Evolutionary conservation across 2,113 vertebrate species (phyloP).

Genomic region (Desmodus rotundus): DNA sequence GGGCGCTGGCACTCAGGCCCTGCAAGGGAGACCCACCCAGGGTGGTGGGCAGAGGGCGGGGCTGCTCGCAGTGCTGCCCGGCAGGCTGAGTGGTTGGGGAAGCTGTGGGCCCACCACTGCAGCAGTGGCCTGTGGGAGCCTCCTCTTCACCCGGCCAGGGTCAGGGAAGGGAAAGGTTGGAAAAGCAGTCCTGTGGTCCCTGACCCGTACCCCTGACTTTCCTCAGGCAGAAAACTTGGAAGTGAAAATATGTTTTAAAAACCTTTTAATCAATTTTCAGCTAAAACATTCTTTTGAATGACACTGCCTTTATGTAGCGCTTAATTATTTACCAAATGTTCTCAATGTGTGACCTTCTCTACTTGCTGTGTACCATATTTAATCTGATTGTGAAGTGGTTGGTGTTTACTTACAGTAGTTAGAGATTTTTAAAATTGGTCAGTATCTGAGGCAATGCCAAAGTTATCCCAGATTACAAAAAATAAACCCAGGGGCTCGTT

Average conservation of each 20-base stretch:
- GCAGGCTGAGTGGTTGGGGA: too few relatives aligned
- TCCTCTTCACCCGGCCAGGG: neutral
- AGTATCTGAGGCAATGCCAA: neutral
- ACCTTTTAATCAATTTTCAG: neutral
- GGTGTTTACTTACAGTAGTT: neutral
- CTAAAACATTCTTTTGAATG: neutral
- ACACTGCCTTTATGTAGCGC: neutral
- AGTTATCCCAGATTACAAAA: neutral
- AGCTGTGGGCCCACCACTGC: neutral
- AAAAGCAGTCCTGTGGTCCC: neutral
- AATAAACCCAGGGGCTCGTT: neutral
- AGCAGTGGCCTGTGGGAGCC: too few relatives aligned
- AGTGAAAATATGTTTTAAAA: neutral
- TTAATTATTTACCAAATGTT: neutral
- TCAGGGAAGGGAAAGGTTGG: neutral
- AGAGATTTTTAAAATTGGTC: neutral
- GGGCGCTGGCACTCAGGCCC: fast-evolving
- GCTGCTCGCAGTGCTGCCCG: neutral
- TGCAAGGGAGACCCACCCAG: fast-evolving
- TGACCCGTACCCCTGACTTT: neutral
- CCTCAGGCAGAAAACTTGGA: neutral
- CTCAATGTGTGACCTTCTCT: neutral
- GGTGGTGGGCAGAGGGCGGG: neutral
- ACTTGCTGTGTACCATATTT: neutral
- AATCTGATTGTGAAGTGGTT: neutral